Percentiles rank a stretch among this genome's conserved stretches.
phyloP scores from a whole-genome alignment of 2,113 vertebrate species.

The Strix aluco region DNA sequence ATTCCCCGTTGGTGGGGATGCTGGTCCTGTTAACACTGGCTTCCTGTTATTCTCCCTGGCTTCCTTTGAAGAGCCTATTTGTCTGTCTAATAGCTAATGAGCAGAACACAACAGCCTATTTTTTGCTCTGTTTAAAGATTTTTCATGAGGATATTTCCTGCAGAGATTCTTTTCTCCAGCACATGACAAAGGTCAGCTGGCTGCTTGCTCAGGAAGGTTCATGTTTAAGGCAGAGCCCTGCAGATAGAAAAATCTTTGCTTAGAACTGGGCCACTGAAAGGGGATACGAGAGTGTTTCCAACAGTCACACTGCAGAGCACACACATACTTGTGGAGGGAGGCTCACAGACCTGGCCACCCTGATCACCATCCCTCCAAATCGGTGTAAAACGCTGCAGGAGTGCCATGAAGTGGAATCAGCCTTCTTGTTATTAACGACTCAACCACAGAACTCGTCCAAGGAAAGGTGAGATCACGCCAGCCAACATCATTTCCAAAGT shows the following conservation, averaged over 20 bases:
- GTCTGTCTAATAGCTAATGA: constrained; percentile 43
- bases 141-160: constrained; percentile 52
- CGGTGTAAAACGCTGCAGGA: neutral
- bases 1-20: neutral
- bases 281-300: neutral
- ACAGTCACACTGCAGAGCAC: neutral
- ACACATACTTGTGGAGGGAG: neutral
- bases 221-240: neutral
- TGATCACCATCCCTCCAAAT: neutral
- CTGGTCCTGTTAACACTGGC: neutral
- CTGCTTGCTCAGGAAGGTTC: neutral
- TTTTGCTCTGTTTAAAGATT: constrained; percentile 39
- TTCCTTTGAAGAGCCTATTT: constrained; percentile 65
- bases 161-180: constrained; percentile 11
- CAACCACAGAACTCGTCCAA: neutral
- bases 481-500: neutral
- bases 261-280: neutral
- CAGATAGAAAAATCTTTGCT: neutral
- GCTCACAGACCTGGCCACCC: neutral
- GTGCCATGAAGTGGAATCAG: neutral
- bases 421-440: neutral
- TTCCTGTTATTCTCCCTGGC: constrained; percentile 71
- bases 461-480: neutral
- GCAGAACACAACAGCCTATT: constrained; percentile 43
- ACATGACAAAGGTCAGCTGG: constrained; percentile 27